phyloP scores from a whole-genome alignment of 2,888 invertebrate genomes.

The Pandemis cinnamomeana region DNA sequence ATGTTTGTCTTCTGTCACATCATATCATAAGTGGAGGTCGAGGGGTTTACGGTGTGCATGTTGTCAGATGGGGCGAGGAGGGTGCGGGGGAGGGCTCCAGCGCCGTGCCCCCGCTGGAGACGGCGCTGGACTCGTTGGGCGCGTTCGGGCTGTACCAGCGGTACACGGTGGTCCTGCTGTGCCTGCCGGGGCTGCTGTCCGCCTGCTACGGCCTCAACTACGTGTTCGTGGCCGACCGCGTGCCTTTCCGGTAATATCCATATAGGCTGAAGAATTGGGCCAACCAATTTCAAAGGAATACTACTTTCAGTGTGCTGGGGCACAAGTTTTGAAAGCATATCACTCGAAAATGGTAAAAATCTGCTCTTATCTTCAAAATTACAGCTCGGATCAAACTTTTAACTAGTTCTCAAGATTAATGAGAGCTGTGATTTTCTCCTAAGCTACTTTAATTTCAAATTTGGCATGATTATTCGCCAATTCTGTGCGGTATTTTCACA shows the following conservation, averaged over 20 bases:
- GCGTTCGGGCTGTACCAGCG: conserved; percentile 76
- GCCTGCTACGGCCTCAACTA: conserved; percentile 83
- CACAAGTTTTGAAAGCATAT: no score
- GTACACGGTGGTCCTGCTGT: conserved; percentile 67
- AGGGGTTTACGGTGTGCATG: background rate
- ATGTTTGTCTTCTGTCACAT: no score
- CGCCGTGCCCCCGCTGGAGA: conserved; percentile 60
- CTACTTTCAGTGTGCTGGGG: no score
- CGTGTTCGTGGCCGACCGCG: conserved; percentile 83
- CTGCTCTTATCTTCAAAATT: no score
- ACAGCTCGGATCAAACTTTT: no score
- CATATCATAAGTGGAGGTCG: background rate
- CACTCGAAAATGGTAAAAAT: no score
- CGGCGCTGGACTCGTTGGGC: conserved; percentile 68
- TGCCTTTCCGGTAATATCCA: conserved; percentile 81
- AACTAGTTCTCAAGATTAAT: no score
- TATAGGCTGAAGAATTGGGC: background rate
- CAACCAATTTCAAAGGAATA: no score
- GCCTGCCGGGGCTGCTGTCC: conserved; percentile 79
- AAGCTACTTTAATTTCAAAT: no score
- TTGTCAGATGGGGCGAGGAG: background rate
- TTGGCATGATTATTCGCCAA: no score
- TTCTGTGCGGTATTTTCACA: no score
- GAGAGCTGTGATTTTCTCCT: no score
- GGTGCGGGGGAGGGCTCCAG: background rate